Conservation (phyloP, 1,140 invertebrate genomes). For the Rhysida immarginata region DNA sequence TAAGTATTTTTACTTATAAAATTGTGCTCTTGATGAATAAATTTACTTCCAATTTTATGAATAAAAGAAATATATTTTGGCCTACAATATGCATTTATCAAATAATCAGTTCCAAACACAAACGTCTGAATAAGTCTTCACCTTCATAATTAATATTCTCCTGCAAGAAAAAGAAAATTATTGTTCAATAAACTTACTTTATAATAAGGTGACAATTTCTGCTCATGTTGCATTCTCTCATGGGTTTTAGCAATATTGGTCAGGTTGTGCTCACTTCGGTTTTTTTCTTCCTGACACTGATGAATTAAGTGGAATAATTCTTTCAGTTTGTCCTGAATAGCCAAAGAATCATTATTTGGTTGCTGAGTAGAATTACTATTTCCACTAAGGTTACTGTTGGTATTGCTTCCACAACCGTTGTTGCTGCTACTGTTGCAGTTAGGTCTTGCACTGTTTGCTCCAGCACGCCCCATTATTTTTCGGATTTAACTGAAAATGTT, state of each 20-base stretch:
- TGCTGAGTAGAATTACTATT: not conserved
- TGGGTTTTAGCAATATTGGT: slow-evolving; percentile 61
- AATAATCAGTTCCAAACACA: no score
- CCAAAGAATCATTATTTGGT: not conserved
- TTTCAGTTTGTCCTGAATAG: slow-evolving; percentile 53
- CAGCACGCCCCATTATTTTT: not conserved
- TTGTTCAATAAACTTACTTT: slow-evolving; percentile 23
- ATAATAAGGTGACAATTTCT: slow-evolving; percentile 44
- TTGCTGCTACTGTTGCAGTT: not conserved
- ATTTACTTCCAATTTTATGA: no score
- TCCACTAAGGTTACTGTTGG: not conserved
- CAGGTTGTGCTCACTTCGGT: slow-evolving; percentile 58
- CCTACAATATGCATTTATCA: slow-evolving; percentile 2
- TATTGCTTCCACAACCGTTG: not conserved
- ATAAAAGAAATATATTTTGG: no score
- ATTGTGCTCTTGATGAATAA: no score
- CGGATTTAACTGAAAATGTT: not conserved
- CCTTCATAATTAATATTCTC: no score
- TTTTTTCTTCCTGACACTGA: slow-evolving; percentile 62
- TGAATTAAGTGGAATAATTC: slow-evolving; percentile 55
- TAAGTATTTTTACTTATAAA: no score
- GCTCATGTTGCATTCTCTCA: slow-evolving; percentile 51
- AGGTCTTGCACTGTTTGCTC: not conserved
- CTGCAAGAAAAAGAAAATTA: no score
- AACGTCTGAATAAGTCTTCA: no score